These are phyloP conservation scores for Hippocampus abdominalis DNA, from an alignment of 2,113 vertebrate species.

Conservation along the genomic window DNA sequence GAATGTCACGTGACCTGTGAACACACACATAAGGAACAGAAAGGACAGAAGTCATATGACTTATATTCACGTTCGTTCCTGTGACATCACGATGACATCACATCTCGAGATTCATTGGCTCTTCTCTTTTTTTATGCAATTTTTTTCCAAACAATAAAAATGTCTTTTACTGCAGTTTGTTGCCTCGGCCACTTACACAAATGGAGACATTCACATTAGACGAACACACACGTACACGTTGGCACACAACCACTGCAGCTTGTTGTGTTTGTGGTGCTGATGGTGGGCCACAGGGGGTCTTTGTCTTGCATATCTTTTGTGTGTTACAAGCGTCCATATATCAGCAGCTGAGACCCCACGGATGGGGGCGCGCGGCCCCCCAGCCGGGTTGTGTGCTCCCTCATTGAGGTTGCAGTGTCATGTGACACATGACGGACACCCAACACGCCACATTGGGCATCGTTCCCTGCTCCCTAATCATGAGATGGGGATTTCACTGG, in stretches of 20 bases:
- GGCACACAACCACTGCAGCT: not conserved
- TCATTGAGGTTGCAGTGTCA: not conserved
- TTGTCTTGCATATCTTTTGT: conserved; percentile 7
- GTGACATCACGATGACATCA: not conserved
- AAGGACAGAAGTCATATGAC: not conserved
- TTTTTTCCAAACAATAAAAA: conserved; percentile 11
- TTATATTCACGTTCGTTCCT: not conserved
- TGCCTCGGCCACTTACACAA: not conserved
- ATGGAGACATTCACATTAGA: not conserved
- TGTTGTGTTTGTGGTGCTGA: not conserved
- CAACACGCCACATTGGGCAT: not conserved
- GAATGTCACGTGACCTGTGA: not conserved
- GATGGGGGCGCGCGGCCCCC: not conserved
- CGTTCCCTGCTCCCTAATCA: not conserved
- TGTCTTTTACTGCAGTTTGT: not conserved
- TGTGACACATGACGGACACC: not conserved
- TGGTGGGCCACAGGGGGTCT: not conserved
- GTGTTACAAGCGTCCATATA: conserved; percentile 2
- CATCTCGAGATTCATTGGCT: not conserved
- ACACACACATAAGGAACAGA: not conserved
- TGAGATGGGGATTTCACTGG: not conserved
- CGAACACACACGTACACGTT: not conserved
- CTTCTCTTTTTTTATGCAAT: not conserved
- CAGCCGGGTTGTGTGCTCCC: not conserved
- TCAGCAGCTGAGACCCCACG: conserved; percentile 3